Base-by-base conservation (phyloP, 1,140 invertebrate genomes). In the Tetraneura akinire region DNA sequence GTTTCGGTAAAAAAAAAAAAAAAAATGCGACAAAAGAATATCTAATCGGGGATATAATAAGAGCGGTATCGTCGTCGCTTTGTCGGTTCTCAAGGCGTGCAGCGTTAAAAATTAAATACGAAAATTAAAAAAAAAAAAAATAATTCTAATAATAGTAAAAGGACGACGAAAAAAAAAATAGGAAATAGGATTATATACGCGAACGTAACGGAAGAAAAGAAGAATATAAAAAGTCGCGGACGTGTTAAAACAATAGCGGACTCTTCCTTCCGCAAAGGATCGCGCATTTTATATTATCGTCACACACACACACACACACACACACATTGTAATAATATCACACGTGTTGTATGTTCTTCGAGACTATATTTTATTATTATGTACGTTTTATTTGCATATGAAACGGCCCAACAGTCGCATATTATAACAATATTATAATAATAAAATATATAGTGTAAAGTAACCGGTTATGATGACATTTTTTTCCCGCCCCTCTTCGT, bases 241-340 rank as follows among this genome's bases (percentile, higher is more conserved):
- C 51, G 74, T 47, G 74, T 78, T 78, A 78, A 78, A 78, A 78
- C 74, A 78, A 78, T 78, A 62, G 74, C 74, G 73, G 53, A n/a
- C 71, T 55, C 74, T 78, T 78, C 74, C 74, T 78, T 78, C 74
- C 74, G 74, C 74, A 78, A 78, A 78, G 55, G 74, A 60, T 55
- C 74, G 8, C 55, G 8, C 55, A 26, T 78, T 37, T 78, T 60
- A 62, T 76, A 57, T n/a, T n/a, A n/a, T 57, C 32, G 32, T 16
- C 60, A 32, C 21, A 49, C 42, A 23, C 18, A 9, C 32, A 0
- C 18, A 37, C 60, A 32, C 21, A 49, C 42, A 23, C 18, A 9
- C 32, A 0, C 18, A 37, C n/a, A 21, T 29, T 37, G 8, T 37
- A n/a, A n/a, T 37, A 37, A 4, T 37, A 37, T 37, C 8, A n/a